Conservation (phyloP, 2,888 invertebrate genomes). For the Eretmocerus hayati region DNA sequence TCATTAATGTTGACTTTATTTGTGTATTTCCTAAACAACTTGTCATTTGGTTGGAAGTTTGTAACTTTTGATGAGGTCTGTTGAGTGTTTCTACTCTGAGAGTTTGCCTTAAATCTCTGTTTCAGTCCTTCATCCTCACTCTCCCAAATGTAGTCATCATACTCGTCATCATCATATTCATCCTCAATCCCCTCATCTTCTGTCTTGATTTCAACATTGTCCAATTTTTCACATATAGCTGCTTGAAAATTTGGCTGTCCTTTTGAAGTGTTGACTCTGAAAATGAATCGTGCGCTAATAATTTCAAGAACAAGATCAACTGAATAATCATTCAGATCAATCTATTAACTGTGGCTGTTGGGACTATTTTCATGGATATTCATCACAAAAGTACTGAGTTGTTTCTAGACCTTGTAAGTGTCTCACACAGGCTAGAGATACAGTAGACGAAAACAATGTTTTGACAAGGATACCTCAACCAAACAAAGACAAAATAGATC, state of each 20-base stretch:
- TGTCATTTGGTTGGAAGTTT: conserved; percentile 73
- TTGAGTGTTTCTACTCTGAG: conserved; percentile 49
- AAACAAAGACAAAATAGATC: too few species aligned
- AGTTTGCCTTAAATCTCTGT: conserved; percentile 36
- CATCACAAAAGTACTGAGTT: too few species aligned
- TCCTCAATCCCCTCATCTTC: conserved; percentile 24
- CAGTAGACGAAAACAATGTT: too few species aligned
- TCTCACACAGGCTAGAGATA: too few species aligned
- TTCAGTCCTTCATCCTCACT: conserved; percentile 18
- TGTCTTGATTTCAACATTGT: conserved; percentile 6
- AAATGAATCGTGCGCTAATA: too few species aligned
- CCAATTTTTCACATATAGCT: conserved; percentile 6
- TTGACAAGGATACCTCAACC: too few species aligned
- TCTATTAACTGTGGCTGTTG: too few species aligned
- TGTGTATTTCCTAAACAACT: conserved; percentile 68
- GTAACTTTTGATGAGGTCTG: conserved; percentile 54
- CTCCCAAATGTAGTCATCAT: conserved; percentile 29
- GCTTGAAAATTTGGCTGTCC: not conserved
- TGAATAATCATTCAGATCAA: too few species aligned
- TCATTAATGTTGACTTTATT: conserved; percentile 79
- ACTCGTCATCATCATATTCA: conserved; percentile 26
- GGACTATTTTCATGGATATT: too few species aligned
- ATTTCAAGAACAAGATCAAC: too few species aligned
- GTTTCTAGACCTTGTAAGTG: too few species aligned
- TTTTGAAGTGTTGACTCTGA: conserved; percentile 10